Evolutionary conservation across 2,797 vertebrate genomes (phyloP).

Genomic region (Dermochelys coriacea): DNA sequence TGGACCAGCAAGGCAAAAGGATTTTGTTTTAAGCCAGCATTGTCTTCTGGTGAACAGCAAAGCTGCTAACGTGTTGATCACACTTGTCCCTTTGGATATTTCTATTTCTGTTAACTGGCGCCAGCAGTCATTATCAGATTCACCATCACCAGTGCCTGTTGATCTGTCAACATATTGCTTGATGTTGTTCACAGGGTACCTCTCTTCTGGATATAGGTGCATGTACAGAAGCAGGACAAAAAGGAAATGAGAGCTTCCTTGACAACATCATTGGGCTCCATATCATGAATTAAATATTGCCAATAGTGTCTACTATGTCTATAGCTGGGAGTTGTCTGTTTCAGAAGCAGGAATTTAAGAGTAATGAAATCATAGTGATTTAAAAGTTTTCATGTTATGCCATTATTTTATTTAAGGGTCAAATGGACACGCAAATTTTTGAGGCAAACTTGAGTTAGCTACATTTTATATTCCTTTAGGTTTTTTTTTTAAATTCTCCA

Average conservation of each 20-base stretch:
- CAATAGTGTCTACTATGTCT: neutral
- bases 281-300: neutral
- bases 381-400: neutral
- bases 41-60: neutral
- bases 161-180: neutral
- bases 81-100: neutral
- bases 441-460: neutral
- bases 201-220: neutral
- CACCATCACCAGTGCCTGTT: fast-evolving
- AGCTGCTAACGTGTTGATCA: neutral
- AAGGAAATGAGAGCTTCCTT: neutral
- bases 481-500: neutral
- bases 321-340: neutral
- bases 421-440: neutral
- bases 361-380: neutral
- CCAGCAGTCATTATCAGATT: neutral
- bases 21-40: neutral
- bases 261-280: fast-evolving
- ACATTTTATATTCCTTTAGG: neutral
- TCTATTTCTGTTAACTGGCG: neutral
- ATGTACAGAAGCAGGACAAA: neutral
- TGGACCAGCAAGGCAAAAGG: neutral
- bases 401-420: neutral
- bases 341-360: neutral
- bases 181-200: neutral